Evolutionary conservation across 2,113 vertebrate species (phyloP).

Genomic region (Corythornis madagascariensis): DNA sequence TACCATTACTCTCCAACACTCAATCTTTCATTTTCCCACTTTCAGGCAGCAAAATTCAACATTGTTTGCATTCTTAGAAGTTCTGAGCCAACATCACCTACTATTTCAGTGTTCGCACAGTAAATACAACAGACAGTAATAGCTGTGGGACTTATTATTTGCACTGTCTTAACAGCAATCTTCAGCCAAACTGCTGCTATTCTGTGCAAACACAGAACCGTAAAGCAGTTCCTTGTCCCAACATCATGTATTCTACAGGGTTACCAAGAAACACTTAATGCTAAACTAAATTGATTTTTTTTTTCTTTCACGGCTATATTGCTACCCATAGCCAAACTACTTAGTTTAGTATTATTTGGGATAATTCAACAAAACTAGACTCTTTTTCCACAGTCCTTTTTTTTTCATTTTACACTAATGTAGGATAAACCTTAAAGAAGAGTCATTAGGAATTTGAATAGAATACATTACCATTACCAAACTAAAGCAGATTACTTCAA

Average conservation of each 20-base stretch:
- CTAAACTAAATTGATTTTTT: neutral
- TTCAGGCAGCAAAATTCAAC: neutral
- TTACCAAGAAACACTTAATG: neutral
- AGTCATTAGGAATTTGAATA: neutral
- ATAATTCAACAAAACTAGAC: neutral
- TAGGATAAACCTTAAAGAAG: neutral
- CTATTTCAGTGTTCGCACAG: neutral
- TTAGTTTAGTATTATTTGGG: neutral
- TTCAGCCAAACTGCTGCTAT: neutral
- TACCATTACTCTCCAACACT: rapidly evolving
- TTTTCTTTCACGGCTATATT: neutral
- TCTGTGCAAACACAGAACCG: neutral
- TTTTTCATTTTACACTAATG: neutral
- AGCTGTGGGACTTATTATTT: constrained; percentile 4
- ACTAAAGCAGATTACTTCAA: neutral
- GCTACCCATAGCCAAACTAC: neutral
- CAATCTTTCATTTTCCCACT: neutral
- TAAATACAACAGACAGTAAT: neutral
- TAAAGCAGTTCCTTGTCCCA: neutral
- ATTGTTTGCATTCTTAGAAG: neutral
- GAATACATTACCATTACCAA: neutral
- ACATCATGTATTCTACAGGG: neutral
- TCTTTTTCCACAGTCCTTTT: neutral
- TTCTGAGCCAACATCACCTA: neutral
- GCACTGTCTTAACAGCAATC: neutral